Evolutionary conservation across 2,888 invertebrate species (phyloP).

Genomic region (Hypena proboscidalis): DNA sequence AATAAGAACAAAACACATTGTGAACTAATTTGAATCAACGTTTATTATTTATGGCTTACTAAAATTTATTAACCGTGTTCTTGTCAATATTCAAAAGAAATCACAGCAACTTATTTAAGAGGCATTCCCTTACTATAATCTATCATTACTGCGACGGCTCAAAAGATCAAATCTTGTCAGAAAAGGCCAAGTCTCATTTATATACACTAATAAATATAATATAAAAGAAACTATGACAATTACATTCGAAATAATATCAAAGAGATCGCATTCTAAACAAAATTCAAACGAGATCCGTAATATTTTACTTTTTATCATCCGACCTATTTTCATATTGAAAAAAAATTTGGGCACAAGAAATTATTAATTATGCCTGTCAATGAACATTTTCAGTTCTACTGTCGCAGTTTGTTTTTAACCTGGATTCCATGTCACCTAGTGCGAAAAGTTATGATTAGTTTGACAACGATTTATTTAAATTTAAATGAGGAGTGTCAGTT

Average conservation of each 20-base stretch:
- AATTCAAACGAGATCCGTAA: slow-evolving; percentile 10
- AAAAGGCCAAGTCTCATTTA: slow-evolving; percentile 3
- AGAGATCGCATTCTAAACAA: slow-evolving; percentile 12
- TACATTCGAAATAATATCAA: slow-evolving; percentile 24
- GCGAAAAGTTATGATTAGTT: background rate
- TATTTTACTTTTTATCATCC: slow-evolving; percentile 10
- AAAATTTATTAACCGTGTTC: no score
- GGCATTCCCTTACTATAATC: background rate
- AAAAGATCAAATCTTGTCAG: background rate
- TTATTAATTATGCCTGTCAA: slow-evolving; percentile 12
- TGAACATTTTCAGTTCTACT: slow-evolving; percentile 1
- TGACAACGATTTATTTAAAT: slow-evolving; percentile 1
- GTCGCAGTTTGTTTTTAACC: background rate
- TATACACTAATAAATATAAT: slow-evolving; percentile 20
- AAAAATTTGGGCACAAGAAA: slow-evolving; percentile 5
- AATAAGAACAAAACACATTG: no score
- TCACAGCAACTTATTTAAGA: no score
- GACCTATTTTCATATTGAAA: slow-evolving; percentile 10
- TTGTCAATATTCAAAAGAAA: no score
- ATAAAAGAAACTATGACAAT: slow-evolving; percentile 21
- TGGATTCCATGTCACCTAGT: slow-evolving; percentile 5
- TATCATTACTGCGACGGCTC: no score
- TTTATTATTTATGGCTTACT: no score
- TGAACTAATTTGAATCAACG: no score
- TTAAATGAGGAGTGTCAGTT: background rate